These are phyloP conservation scores for Limulus polyphemus DNA, from an alignment of 2,888 invertebrate species.

Conservation along the genomic window DNA sequence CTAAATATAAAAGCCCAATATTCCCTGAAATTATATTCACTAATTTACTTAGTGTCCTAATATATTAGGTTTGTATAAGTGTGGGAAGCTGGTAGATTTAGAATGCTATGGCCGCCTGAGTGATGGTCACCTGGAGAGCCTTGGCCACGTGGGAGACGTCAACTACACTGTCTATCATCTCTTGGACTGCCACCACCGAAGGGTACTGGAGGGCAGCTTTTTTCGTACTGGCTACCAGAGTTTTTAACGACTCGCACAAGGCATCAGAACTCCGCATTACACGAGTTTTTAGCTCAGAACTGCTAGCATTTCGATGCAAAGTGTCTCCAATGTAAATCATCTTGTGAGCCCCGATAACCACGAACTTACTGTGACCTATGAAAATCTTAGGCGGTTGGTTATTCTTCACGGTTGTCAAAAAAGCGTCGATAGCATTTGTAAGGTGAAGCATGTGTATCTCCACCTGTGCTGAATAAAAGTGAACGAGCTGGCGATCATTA, in stretches of 20 bases:
- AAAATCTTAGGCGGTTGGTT: constrained; percentile 87
- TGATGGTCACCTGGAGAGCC: constrained; percentile 17
- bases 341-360: constrained; percentile 83
- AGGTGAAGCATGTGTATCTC: constrained; percentile 64
- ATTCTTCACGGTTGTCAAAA: constrained; percentile 77
- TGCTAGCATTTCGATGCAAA: constrained; percentile 57
- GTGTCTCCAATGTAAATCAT: constrained; percentile 89
- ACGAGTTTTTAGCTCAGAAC: constrained; percentile 32
- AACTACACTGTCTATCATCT: constrained; percentile 83
- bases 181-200: constrained; percentile 74
- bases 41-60: too few relatives aligned
- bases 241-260: constrained; percentile 63
- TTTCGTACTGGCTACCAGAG: constrained; percentile 75
- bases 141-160: constrained; percentile 50
- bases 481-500: constrained; percentile 68
- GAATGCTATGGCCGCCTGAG: constrained; percentile 11
- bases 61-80: too few relatives aligned
- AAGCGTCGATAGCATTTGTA: constrained; percentile 79
- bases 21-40: too few relatives aligned
- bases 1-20: too few relatives aligned
- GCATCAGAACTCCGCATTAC: constrained; percentile 63
- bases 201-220: constrained; percentile 84
- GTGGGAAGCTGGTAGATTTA: too few relatives aligned
- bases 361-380: constrained; percentile 85
- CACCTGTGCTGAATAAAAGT: constrained; percentile 76